A percentile compares a stretch with the other conserved stretches of the same genome.
Evolutionary conservation across 2,797 vertebrate genomes (phyloP).

Genomic region (Balearica regulorum): DNA sequence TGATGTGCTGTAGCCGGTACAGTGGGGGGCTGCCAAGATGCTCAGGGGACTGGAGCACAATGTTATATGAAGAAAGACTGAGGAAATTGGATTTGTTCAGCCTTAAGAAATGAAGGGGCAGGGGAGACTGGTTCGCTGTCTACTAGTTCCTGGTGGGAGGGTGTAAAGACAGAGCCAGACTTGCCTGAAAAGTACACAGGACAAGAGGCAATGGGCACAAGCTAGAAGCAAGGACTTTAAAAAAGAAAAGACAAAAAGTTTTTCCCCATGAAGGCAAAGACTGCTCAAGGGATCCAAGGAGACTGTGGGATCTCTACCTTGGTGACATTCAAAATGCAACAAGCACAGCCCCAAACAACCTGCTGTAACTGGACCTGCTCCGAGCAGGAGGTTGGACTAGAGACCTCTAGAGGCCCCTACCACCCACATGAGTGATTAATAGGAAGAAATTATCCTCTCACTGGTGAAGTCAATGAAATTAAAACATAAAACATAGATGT

Average conservation of each 20-base stretch:
- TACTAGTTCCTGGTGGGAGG: background rate
- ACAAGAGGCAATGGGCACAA: background rate
- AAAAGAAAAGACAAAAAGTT: background rate
- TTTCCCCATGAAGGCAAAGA: background rate
- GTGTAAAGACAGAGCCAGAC: background rate
- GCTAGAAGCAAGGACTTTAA: background rate
- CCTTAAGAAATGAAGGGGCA: background rate
- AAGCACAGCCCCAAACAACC: background rate
- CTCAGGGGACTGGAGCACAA: background rate
- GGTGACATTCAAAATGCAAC: background rate
- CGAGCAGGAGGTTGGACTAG: background rate
- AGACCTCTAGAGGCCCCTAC: background rate
- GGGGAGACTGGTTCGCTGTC: background rate
- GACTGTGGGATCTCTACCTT: background rate
- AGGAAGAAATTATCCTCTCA: conserved; percentile 26
- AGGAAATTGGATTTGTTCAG: background rate
- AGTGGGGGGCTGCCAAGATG: background rate
- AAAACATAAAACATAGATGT: no score
- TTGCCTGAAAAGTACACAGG: background rate
- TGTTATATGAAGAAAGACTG: background rate
- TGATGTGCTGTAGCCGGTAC: background rate
- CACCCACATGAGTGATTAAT: background rate
- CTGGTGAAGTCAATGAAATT: background rate
- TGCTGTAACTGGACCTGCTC: background rate
- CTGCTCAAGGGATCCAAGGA: background rate